A percentile compares a stretch with the other conserved stretches of the same genome.
These are phyloP conservation scores for Semnopithecus entellus DNA, from an alignment of 2,113 vertebrate species.

Conservation along the genomic window DNA sequence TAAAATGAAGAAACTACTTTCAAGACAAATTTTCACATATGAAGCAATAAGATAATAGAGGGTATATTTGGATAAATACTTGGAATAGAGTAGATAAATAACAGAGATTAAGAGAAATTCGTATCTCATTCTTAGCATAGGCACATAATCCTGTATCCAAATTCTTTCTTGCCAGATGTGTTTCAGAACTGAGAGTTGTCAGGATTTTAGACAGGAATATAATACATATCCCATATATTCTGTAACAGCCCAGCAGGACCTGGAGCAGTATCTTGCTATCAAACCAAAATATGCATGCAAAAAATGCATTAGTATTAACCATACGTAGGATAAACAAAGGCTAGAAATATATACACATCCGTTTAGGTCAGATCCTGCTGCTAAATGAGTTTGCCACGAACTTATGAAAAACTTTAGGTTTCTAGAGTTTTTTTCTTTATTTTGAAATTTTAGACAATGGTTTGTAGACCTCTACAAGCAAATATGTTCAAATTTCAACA, in stretches of 20 bases:
- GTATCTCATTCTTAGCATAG: background rate
- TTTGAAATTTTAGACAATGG: slow-evolving; percentile 31
- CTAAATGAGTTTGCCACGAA: background rate
- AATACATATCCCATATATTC: background rate
- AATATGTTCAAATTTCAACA: slow-evolving; percentile 63
- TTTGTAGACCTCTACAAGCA: slow-evolving; percentile 22
- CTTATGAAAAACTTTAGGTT: background rate
- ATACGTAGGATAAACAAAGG: background rate
- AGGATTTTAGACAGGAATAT: background rate
- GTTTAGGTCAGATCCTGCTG: slow-evolving; percentile 8
- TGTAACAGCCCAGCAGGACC: background rate
- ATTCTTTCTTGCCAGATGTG: background rate
- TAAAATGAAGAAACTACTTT: slow-evolving; percentile 5
- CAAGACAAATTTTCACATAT: background rate
- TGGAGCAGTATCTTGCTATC: background rate
- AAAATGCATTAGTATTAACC: background rate
- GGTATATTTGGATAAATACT: background rate
- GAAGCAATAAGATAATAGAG: background rate
- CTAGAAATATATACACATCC: background rate
- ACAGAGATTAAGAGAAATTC: background rate
- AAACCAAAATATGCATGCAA: slow-evolving; percentile 1
- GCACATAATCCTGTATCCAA: background rate
- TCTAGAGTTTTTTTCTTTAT: background rate
- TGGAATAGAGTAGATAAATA: slow-evolving; percentile 36
- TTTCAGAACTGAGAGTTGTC: slow-evolving; percentile 47